Base-by-base conservation (phyloP, 2,888 invertebrate genomes). In the Himalopsyche tibetana region DNA sequence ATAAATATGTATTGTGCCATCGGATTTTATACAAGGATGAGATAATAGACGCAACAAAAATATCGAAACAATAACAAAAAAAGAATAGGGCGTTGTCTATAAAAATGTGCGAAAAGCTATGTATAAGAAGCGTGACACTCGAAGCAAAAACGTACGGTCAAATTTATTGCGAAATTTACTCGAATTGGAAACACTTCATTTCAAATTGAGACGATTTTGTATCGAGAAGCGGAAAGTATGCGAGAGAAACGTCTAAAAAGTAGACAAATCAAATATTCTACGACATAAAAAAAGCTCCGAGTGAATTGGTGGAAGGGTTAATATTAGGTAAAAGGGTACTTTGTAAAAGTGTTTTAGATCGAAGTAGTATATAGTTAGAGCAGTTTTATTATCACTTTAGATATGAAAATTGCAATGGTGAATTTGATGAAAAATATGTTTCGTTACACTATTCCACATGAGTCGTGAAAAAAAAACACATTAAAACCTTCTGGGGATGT, bases 131-230 rank as follows among this genome's bases (percentile, higher is more conserved):
- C 74, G 74, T 15, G 28, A 74, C 28, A 74, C 74, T 74, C 15
- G 11, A 74, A 74, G 38, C 74, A 74, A 74, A 74, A 74, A 36
- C 74, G 36, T 74, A 74, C 74, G 74, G 74, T 38, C 74, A 74
- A 74, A 74, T 74, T 74, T 74, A 74, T 74, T 74, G 74, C 74
- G 74, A 74, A 74, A 38, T 36, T 74, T 74, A 11, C 15, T 12
- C 19, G 74, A 74, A 74, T 36, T 36, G 74, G 74, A 74, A 74
- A 38, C 74, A 74, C 74, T 74, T 74, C 74, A 74, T 74, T 36
- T 74, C 74, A 74, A 74, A 74, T 28, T 12, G 15, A 74, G 74
- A 74, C 74, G 74, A 74, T 74, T 74, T 74, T 38, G 74, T 74
- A 74, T 74, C 15, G 74, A 38, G 36, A 12, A 36, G 15, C 74